These are phyloP conservation scores for Euwallacea similis DNA, from an alignment of 1,140 invertebrate species.

Conservation along the genomic window DNA sequence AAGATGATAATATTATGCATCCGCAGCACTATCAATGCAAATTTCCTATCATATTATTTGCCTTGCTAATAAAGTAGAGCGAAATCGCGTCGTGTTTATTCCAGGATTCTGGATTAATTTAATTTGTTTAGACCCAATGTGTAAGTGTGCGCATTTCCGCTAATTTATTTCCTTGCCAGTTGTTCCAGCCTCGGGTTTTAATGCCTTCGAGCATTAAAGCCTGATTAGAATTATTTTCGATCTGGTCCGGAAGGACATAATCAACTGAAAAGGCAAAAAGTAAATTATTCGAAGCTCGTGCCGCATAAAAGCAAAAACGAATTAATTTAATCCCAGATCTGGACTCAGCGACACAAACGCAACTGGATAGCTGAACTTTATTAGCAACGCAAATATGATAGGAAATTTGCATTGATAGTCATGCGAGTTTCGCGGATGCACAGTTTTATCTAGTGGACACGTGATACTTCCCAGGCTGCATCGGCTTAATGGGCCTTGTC, in stretches of 20 bases:
- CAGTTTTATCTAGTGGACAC: conserved; percentile 5
- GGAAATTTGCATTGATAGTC: conserved; percentile 28
- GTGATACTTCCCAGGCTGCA: conserved; percentile 7
- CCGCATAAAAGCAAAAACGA: conserved; percentile 9
- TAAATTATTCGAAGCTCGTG: background rate
- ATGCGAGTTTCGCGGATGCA: conserved; percentile 8
- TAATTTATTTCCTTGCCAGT: conserved; percentile 7
- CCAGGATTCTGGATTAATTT: background rate
- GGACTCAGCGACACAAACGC: conserved; percentile 14
- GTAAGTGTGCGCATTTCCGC: background rate
- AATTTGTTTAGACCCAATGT: background rate
- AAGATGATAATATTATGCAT: conserved; percentile 1
- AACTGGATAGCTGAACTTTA: conserved; percentile 11
- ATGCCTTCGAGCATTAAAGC: background rate
- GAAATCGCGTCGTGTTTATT: conserved; percentile 2
- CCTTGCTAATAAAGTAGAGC: conserved; percentile 3
- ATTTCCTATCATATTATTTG: conserved; percentile 7
- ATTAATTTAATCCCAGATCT: conserved; percentile 21
- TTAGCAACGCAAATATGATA: conserved; percentile 28
- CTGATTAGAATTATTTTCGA: background rate
- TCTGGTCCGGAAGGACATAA: too few relatives aligned
- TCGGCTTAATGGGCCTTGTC: too few relatives aligned
- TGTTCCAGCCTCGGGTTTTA: background rate
- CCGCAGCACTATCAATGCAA: conserved; percentile 4
- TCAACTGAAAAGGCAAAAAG: background rate